Base-by-base conservation (phyloP, 2,888 invertebrate species). In the Coenonympha arcania region DNA sequence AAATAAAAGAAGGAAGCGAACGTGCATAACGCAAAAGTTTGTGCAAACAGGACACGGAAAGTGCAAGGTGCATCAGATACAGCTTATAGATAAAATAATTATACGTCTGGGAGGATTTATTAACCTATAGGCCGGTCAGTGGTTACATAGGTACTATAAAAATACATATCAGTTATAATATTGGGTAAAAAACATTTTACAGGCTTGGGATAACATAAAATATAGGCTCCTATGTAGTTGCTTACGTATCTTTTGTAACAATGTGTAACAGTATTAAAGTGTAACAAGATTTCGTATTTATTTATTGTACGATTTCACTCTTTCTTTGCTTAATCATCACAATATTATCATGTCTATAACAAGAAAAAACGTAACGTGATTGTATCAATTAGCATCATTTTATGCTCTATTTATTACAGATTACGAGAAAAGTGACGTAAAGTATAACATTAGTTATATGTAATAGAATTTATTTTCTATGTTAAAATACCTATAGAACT, bases 241-340 rank as follows among this genome's bases (percentile, higher is more conserved):
- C 73, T 76, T 71, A 79, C 69, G 73, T 76, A 77, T 72, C 71
- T 66, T 72, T 68, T 76, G 79, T 80, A 81, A 80, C 76, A 78
- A 76, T 72, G 79, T 81, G 80, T 82, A 81, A 79, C 69, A 79
- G 72, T 77, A 79, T 71, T 74, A 71, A 71, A 77, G 76, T 80
- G 79, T 83, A 82, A 82, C 78, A 82, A 79, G 57, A 50, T 57
- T 54, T 56, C 50, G 58, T 77, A 77, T 71, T 72, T 67, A 73
- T 73, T n/a, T 68, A 73, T 84, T 85, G 84, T 85, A 83, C 83
- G 79, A 75, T 76, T 77, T 83, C 81, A 81, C 75, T 81, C 80
- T 80, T 79, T 66, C 67, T 68, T 68, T 71, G 69, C 69, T 71
- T 75, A 76, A 71, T 72, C 70, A 81, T 82, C 79, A 83, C 81